phyloP scores from a whole-genome alignment of 2,888 invertebrate genomes.

The Tipula unca region DNA sequence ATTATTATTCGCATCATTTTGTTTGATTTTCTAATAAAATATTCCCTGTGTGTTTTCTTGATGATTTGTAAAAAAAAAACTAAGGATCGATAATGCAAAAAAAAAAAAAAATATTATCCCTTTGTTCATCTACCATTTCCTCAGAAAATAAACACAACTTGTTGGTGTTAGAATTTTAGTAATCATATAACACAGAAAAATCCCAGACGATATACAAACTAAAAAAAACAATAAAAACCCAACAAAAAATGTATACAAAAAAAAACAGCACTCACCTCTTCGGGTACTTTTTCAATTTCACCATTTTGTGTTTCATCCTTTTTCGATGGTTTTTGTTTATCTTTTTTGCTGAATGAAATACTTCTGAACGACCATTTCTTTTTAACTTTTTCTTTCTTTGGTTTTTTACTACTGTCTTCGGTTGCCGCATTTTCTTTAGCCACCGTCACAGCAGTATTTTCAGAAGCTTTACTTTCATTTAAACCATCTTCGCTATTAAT shows the following conservation, averaged over 20 bases:
- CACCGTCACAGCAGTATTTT: slow-evolving; percentile 24
- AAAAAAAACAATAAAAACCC: neutral
- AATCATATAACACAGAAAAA: neutral
- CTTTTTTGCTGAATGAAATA: slow-evolving; percentile 80
- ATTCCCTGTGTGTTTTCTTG: neutral
- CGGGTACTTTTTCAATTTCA: slow-evolving; percentile 54
- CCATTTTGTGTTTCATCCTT: slow-evolving; percentile 47
- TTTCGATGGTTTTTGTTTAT: slow-evolving; percentile 75
- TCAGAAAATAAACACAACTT: neutral
- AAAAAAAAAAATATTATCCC: neutral
- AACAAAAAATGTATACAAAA: neutral
- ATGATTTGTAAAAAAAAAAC: neutral
- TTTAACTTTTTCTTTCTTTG: slow-evolving; percentile 65
- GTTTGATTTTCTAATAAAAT: neutral
- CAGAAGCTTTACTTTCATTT: slow-evolving; percentile 46
- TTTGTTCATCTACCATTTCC: neutral
- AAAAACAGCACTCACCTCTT: slow-evolving; percentile 48
- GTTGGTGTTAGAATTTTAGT: slow-evolving; percentile 8
- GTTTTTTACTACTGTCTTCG: slow-evolving; percentile 47
- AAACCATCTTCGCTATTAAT: slow-evolving; percentile 40
- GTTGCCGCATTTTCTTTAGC: slow-evolving; percentile 31
- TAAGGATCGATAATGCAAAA: neutral
- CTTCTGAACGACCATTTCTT: slow-evolving; percentile 86
- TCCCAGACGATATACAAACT: neutral
- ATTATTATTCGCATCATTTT: neutral